phyloP scores from a whole-genome alignment of 2,888 invertebrate genomes.

The Sympetrum striolatum region DNA sequence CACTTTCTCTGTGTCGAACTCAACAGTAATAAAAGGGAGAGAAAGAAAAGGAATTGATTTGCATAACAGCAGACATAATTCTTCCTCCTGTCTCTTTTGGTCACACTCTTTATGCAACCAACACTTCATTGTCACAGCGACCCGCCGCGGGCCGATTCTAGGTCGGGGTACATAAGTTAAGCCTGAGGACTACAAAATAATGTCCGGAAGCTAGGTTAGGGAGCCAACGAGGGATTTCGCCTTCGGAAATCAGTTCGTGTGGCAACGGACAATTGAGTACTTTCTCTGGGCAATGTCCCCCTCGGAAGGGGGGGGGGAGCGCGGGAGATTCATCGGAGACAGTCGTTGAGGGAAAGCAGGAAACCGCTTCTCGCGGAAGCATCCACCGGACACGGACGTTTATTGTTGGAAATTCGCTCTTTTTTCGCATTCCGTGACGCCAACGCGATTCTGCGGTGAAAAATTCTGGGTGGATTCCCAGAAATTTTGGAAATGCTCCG shows the following conservation, averaged over 20 bases:
- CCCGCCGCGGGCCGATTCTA: no score
- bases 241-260: conserved; percentile 21
- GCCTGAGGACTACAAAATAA: no score
- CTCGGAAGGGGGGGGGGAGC: not conserved
- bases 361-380: conserved; percentile 21
- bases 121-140: not conserved
- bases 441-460: no score
- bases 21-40: no score
- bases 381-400: not conserved
- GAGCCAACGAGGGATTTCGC: not conserved
- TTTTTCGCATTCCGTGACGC: not conserved
- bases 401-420: conserved; percentile 18
- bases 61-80: no score
- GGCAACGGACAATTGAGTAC: conserved; percentile 35
- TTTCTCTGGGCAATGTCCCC: not conserved
- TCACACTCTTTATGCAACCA: not conserved
- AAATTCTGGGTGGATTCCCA: no score
- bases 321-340: not conserved
- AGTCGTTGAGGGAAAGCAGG: not conserved
- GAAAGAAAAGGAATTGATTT: no score
- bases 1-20: no score
- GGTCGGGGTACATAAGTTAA: not conserved
- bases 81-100: no score
- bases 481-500: no score
- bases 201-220: not conserved